Percentiles rank a stretch among this genome's conserved stretches.
These are phyloP conservation scores for Rhinella marina DNA, from an alignment of 2,797 vertebrate genomes.

Conservation along the genomic window DNA sequence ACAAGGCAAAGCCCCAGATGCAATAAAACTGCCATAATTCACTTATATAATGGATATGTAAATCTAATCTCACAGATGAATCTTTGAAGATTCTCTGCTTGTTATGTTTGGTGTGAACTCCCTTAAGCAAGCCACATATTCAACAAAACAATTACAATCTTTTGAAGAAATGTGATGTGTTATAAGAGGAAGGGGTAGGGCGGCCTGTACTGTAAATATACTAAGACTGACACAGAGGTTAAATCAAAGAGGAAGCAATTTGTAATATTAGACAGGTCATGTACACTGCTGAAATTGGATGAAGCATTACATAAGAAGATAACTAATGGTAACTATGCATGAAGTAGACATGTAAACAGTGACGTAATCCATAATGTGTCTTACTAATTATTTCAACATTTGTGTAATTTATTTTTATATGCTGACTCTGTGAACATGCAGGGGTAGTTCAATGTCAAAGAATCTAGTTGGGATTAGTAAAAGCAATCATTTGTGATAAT, in stretches of 20 bases:
- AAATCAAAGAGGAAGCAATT: slow-evolving; percentile 31
- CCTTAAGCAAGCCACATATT: background rate
- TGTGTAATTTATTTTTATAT: too few species aligned
- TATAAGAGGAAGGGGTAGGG: slow-evolving; percentile 18
- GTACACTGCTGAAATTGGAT: background rate
- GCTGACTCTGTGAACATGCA: too few species aligned
- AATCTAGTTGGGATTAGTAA: background rate
- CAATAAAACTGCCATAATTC: background rate
- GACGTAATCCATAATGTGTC: background rate
- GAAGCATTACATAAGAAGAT: slow-evolving; percentile 32
- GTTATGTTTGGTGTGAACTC: slow-evolving; percentile 7
- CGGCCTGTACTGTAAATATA: slow-evolving; percentile 29
- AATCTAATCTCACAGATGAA: background rate
- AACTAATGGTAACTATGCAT: slow-evolving; percentile 12
- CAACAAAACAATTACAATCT: background rate
- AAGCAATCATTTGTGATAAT: background rate
- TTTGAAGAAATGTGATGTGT: slow-evolving; percentile 12
- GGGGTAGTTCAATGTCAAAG: background rate
- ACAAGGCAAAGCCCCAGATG: background rate
- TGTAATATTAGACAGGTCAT: slow-evolving; percentile 29
- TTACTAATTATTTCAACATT: background rate
- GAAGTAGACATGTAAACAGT: background rate
- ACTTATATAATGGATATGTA: background rate
- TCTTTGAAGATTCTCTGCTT: background rate
- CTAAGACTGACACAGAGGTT: slow-evolving; percentile 30